Percentiles rank a stretch among this genome's conserved stretches.
Conservation (phyloP, 2,797 vertebrate genomes). For the Gymnopithys bicolor region DNA sequence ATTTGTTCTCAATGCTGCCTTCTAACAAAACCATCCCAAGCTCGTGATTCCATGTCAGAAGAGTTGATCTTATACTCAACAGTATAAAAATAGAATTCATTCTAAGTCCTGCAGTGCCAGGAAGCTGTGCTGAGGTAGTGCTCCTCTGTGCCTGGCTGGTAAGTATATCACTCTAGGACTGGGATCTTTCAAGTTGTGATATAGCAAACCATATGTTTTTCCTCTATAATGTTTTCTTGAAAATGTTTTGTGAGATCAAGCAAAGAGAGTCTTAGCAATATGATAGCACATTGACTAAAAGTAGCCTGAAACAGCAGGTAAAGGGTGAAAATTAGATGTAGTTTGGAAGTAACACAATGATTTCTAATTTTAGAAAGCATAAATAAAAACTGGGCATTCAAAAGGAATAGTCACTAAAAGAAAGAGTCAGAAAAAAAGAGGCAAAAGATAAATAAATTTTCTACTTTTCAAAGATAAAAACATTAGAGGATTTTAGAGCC, state of each 20-base stretch:
- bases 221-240: not conserved
- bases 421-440: not conserved
- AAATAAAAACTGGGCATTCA: not conserved
- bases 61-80: not conserved
- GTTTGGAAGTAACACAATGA: not conserved
- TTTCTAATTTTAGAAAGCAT: not conserved
- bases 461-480: not conserved
- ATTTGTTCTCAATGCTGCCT: not conserved
- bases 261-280: not conserved
- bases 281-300: not conserved
- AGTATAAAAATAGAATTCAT: not conserved
- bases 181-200: not conserved
- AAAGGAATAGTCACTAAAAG: not conserved
- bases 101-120: not conserved
- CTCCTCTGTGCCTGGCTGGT: not conserved
- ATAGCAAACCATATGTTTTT: not conserved
- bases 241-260: not conserved
- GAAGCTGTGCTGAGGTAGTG: not conserved
- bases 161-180: not conserved
- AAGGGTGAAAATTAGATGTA: not conserved
- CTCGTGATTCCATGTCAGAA: not conserved
- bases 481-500: not conserved
- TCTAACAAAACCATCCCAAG: not conserved
- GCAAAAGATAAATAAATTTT: not conserved
- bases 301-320: not conserved